Percentiles rank a stretch among this genome's conserved stretches.
These are phyloP conservation scores for Tonatia bakeri DNA, from an alignment of 2,113 vertebrate genomes.

Conservation along the genomic window DNA sequence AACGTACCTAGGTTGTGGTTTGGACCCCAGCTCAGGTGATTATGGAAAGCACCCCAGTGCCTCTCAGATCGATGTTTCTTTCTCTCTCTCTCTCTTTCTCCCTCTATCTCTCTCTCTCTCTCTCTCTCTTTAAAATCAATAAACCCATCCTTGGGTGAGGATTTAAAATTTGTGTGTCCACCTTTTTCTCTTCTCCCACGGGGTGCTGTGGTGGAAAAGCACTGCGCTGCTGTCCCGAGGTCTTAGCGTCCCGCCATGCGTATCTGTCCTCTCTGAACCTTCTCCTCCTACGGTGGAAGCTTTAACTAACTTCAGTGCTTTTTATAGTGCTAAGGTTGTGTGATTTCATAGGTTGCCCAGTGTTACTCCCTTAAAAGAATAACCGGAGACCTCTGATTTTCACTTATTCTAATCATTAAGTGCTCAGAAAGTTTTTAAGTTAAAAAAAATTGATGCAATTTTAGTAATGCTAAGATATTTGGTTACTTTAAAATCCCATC, in stretches of 20 bases:
- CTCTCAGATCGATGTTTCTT: too few relatives aligned
- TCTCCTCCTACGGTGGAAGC: background rate
- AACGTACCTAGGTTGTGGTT: too few relatives aligned
- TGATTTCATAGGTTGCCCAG: background rate
- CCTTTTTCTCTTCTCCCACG: background rate
- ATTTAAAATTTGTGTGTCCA: too few relatives aligned
- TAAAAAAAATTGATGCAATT: background rate
- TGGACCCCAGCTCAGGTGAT: too few relatives aligned
- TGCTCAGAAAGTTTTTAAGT: background rate
- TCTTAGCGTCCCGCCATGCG: background rate
- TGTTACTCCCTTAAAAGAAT: background rate
- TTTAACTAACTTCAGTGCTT: background rate
- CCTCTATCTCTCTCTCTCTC: too few relatives aligned
- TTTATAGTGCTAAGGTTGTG: background rate
- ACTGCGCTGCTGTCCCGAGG: background rate
- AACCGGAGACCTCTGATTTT: background rate
- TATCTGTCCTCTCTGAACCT: background rate
- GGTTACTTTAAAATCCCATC: background rate
- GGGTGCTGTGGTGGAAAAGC: background rate
- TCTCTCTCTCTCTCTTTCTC: too few relatives aligned
- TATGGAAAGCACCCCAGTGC: too few relatives aligned
- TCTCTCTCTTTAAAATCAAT: too few relatives aligned
- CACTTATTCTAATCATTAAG: background rate
- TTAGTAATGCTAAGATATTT: background rate
- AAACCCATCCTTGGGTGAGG: too few relatives aligned